Evolutionary conservation across 2,797 vertebrate species (phyloP).

Genomic region (Balearica regulorum): DNA sequence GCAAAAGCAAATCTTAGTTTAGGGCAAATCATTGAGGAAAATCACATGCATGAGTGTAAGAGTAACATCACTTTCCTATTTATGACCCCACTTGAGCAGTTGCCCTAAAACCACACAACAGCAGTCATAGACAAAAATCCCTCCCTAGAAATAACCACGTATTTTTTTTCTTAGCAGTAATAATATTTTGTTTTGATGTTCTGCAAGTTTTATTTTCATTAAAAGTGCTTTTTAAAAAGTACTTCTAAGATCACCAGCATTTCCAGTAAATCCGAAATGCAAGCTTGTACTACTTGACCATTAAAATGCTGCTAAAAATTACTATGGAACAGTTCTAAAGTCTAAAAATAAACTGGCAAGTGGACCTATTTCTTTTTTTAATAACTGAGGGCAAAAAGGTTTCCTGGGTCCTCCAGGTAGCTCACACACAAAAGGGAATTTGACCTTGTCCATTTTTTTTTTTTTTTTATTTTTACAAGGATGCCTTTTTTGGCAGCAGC

Average conservation of each 20-base stretch:
- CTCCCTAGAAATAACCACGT: background rate
- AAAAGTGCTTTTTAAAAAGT: background rate
- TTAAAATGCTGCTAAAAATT: background rate
- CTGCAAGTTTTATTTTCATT: background rate
- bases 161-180: background rate
- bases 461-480: background rate
- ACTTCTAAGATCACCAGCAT: background rate
- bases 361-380: background rate
- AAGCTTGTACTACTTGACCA: background rate
- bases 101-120: background rate
- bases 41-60: fast-evolving
- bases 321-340: background rate
- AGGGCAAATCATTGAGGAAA: background rate
- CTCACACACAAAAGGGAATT: background rate
- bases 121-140: background rate
- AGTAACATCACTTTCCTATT: background rate
- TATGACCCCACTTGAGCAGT: background rate
- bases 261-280: background rate
- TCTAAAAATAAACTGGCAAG: background rate
- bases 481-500: background rate
- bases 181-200: background rate
- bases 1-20: background rate
- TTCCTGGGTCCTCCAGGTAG: background rate
- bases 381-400: background rate
- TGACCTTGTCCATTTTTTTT: background rate